Percentiles rank a stretch among this genome's conserved stretches.
Conservation (phyloP, 2,113 vertebrate genomes). For the Heterochromis multidens region DNA sequence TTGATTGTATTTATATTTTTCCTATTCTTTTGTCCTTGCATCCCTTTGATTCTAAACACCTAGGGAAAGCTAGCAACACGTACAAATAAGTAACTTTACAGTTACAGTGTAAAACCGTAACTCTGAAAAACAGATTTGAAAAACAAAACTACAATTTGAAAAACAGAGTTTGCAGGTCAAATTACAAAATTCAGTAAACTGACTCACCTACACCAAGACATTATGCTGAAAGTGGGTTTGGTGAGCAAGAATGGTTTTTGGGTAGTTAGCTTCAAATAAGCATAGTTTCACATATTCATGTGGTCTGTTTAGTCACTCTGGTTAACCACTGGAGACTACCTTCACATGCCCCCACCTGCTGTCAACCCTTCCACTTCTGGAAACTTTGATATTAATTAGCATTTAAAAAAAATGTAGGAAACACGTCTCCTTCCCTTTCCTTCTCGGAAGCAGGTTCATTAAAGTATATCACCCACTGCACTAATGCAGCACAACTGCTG, state of each 20-base stretch:
- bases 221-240: not conserved
- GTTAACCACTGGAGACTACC: not conserved
- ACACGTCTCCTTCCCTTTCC: not conserved
- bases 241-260: not conserved
- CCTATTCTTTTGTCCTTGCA: conserved; percentile 20
- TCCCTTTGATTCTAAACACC: conserved; percentile 21
- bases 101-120: too few relatives aligned
- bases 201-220: not conserved
- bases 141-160: too few relatives aligned
- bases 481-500: conserved; percentile 18
- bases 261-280: not conserved
- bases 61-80: conserved; percentile 2
- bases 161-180: too few relatives aligned
- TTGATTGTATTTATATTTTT: conserved; percentile 39
- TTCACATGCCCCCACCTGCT: not conserved
- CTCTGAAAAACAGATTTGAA: too few relatives aligned
- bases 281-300: not conserved
- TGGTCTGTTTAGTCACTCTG: not conserved
- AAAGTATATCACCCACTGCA: not conserved
- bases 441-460: conserved; percentile 13
- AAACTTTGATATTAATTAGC: conserved; percentile 26
- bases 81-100: too few relatives aligned
- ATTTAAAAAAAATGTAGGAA: conserved; percentile 19
- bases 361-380: not conserved
- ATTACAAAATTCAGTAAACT: too few relatives aligned